Conservation (phyloP, 2,797 vertebrate genomes). For the Phrynocephalus forsythii region DNA sequence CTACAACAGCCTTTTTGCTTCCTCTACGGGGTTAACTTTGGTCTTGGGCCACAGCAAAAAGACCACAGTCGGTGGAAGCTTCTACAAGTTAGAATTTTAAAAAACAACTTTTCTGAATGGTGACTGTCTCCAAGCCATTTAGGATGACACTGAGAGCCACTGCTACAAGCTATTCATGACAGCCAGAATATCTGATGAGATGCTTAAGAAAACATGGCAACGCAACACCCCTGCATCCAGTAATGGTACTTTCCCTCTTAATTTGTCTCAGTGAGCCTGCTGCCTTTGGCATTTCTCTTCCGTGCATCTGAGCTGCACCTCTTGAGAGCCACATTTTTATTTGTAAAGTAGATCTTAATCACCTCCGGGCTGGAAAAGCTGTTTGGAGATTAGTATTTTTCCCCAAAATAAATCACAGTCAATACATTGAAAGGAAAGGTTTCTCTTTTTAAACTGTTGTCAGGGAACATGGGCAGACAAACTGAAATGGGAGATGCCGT, state of each 20-base stretch:
- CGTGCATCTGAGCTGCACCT: not conserved
- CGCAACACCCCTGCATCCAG: not conserved
- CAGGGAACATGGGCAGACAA: slow-evolving; percentile 16
- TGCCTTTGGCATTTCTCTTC: not conserved
- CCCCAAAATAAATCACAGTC: slow-evolving; percentile 7
- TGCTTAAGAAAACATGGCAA: not conserved
- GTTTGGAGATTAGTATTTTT: slow-evolving; percentile 2
- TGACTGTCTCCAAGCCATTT: no score
- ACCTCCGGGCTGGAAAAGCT: not conserved
- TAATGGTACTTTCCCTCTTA: slow-evolving; percentile 3
- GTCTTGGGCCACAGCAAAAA: no score
- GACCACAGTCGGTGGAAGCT: no score
- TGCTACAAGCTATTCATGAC: not conserved
- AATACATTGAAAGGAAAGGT: not conserved
- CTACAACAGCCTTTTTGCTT: not conserved
- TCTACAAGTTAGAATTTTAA: no score
- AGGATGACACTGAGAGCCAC: not conserved
- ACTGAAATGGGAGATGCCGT: slow-evolving; percentile 24
- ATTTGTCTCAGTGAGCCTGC: not conserved
- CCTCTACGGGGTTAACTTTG: not conserved
- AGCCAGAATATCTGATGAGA: not conserved
- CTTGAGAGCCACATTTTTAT: not conserved
- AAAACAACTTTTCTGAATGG: no score
- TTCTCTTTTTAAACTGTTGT: slow-evolving; percentile 20
- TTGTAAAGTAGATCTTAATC: not conserved